Conservation (phyloP, 2,888 invertebrate genomes). For the Dione vanillae region DNA sequence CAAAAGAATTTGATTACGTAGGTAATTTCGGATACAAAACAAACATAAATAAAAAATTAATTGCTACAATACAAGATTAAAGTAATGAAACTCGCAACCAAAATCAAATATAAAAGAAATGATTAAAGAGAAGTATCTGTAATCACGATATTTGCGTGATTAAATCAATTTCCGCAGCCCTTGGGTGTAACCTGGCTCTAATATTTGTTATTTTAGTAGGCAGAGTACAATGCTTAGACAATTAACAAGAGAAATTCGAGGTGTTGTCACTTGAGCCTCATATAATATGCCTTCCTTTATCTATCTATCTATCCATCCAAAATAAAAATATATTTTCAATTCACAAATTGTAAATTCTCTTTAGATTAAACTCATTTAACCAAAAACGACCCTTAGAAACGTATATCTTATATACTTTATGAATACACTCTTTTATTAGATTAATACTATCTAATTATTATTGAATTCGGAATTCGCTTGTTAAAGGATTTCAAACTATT, state of each 20-base stretch:
- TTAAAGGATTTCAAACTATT: constrained; percentile 17
- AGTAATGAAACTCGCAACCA: not conserved
- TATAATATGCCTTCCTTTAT: no score
- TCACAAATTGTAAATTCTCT: no score
- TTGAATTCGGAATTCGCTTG: constrained; percentile 2
- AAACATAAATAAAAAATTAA: no score
- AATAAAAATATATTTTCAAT: no score
- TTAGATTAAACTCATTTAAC: no score
- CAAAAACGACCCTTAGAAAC: no score
- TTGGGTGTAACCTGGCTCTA: not conserved
- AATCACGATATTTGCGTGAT: not conserved
- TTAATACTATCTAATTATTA: not conserved
- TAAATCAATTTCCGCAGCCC: not conserved
- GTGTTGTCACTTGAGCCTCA: not conserved
- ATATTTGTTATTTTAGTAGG: not conserved
- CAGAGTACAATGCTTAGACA: not conserved
- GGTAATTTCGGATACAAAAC: no score
- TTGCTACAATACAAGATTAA: not conserved
- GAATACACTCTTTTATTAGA: no score
- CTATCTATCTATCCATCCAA: no score
- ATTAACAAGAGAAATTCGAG: not conserved
- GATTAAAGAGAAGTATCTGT: not conserved
- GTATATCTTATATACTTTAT: no score
- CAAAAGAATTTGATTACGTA: no score
- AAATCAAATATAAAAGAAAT: not conserved